These are phyloP conservation scores for Nycteola revayana DNA, from an alignment of 2,888 invertebrate genomes.

Conservation along the genomic window DNA sequence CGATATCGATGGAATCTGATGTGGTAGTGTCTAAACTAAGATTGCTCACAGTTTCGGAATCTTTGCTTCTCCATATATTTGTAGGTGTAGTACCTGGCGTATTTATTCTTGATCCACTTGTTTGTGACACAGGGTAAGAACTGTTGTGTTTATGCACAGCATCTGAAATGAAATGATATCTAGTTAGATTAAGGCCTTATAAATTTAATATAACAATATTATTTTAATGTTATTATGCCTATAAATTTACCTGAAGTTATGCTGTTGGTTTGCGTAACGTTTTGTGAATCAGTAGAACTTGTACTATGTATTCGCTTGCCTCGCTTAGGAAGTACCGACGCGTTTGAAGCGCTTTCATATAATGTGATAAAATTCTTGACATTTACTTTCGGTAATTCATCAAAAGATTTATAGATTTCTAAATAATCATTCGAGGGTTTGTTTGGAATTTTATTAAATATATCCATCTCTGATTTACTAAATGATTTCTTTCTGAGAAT, in stretches of 20 bases:
- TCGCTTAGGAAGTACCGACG: conserved; percentile 39
- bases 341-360: conserved; percentile 66
- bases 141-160: conserved; percentile 38
- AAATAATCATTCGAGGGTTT: conserved; percentile 47
- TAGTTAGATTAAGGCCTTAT: neutral
- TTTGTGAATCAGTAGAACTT: conserved; percentile 44
- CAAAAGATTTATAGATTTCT: conserved; percentile 69
- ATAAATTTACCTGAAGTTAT: conserved; percentile 53
- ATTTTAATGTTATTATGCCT: neutral
- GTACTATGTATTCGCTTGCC: conserved; percentile 39
- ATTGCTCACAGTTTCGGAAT: conserved; percentile 38
- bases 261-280: conserved; percentile 43
- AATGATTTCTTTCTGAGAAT: conserved; percentile 55
- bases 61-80: conserved; percentile 34
- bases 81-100: conserved; percentile 27
- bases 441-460: conserved; percentile 61
- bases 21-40: conserved; percentile 43
- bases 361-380: conserved; percentile 70
- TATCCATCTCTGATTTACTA: conserved; percentile 78
- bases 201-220: neutral
- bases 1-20: conserved; percentile 43
- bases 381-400: conserved; percentile 69
- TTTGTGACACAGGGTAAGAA: neutral
- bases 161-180: conserved; percentile 36
- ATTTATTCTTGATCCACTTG: conserved; percentile 13